phyloP scores from a whole-genome alignment of 2,797 vertebrate genomes.

The Onychomys arenicola region DNA sequence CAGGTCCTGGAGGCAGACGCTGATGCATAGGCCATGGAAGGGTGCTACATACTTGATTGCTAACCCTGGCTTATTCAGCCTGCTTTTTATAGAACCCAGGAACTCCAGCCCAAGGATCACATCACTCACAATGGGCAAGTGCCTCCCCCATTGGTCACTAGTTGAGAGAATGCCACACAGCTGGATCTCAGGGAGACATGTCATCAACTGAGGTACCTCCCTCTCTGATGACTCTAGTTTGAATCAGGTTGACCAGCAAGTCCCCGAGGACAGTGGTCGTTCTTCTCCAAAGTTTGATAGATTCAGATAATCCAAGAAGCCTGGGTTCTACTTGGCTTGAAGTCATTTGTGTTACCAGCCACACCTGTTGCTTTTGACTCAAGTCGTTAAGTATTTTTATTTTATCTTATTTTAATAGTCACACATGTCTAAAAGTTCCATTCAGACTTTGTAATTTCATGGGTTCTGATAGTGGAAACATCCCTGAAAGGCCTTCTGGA shows the following conservation, averaged over 20 bases:
- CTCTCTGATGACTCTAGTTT: no score
- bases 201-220: not conserved
- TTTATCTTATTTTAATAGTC: not conserved
- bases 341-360: no score
- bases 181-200: not conserved
- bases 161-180: not conserved
- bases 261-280: no score
- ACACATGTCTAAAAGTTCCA: not conserved
- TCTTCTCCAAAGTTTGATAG: no score
- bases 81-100: no score
- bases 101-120: rapidly evolving
- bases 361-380: not conserved
- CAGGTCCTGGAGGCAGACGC: not conserved
- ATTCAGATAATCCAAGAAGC: no score
- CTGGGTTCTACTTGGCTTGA: no score
- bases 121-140: no score
- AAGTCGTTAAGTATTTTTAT: not conserved
- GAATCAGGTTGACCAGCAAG: no score
- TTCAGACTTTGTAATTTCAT: no score
- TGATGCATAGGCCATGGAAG: not conserved
- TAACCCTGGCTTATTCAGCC: not conserved
- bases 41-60: not conserved
- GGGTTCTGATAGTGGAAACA: no score
- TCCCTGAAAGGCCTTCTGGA: no score
- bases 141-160: not conserved